Evolutionary conservation across 2,797 vertebrate genomes (phyloP).

Genomic region (Xyrichtys novacula): DNA sequence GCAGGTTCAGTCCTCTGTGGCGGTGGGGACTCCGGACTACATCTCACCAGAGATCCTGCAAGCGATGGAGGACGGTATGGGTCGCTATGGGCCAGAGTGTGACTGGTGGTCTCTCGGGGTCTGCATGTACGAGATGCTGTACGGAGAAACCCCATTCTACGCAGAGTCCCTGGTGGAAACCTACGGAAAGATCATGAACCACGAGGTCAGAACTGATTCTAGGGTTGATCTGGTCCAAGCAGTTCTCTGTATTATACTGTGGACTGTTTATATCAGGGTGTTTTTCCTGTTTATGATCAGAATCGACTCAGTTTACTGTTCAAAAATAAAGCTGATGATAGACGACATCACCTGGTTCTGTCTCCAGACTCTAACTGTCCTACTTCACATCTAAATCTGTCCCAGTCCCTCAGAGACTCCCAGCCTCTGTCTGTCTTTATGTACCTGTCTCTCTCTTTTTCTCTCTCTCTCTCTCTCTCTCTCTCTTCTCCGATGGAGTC

Average conservation of each 20-base stretch:
- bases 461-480: background rate
- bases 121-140: constrained; percentile 99
- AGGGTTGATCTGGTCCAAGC: too few relatives aligned
- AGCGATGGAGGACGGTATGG: constrained; percentile 99
- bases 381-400: constrained; percentile 71
- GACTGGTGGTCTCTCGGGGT: constrained; percentile 99
- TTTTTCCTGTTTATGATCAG: background rate
- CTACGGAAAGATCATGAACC: constrained; percentile 99
- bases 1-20: constrained; percentile 98
- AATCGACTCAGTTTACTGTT: background rate
- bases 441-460: background rate
- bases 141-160: constrained; percentile 99
- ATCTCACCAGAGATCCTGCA: constrained; percentile 99
- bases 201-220: constrained; percentile 99
- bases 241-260: too few relatives aligned
- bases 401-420: constrained; percentile 28
- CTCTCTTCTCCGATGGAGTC: too few relatives aligned
- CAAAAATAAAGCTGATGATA: background rate
- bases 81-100: constrained; percentile 97
- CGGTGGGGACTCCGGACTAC: constrained; percentile 98
- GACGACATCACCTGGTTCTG: constrained; percentile 18
- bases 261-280: too few relatives aligned
- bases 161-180: constrained; percentile 99
- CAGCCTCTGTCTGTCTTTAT: constrained; percentile 11
- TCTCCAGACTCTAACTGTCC: constrained; percentile 65